Base-by-base conservation (phyloP, 2,888 invertebrate species). In the Caenorhabditis japonica region DNA sequence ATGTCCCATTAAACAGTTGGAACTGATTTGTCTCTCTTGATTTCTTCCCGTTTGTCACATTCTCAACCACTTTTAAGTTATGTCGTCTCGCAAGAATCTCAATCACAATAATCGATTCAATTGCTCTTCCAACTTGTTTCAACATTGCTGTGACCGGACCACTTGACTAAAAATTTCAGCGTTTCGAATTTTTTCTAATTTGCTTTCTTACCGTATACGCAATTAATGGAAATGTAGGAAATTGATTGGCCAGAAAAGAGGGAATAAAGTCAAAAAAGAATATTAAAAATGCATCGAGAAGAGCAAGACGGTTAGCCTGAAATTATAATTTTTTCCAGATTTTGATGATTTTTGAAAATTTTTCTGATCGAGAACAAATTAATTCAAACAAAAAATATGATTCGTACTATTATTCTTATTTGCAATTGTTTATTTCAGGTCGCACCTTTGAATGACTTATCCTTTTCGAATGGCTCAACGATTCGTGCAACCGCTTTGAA, bases 291-390 rank as follows among this genome's bases (percentile, higher is more conserved):
- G 66, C 66, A 30, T 66, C 56, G 36, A 66, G 47, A n/a, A 66
- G 66, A n/a, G 66, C 66, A 4, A 66, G 43, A n/a, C 66, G 66
- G 12, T 66, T 66, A 0, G 66, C 66, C 66, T 66, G 44, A 27
- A 61, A 51, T 23, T 5, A 3, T 3, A 27, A 4, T 13, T 5
- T 15, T 47, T 21, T 33, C 27, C 27, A 5, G 2, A 21, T n/a
- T 2, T 25, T 38, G 5, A 19, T 17, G 27, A 27, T 21, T 5
- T 46, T 21, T 10, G 12, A 4, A 10, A 12, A 13, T 19, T 34
- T 19, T 34, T 49, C 47, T 30, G n/a, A 13, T n/a, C n/a, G n/a
- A n/a, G n/a, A n/a, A n/a, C n/a, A n/a, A n/a, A n/a, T n/a, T n/a
- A n/a, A n/a, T n/a, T n/a, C n/a, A n/a, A n/a, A n/a, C n/a, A n/a